phyloP scores from a whole-genome alignment of 2,113 vertebrate species.

The Orycteropus afer region DNA sequence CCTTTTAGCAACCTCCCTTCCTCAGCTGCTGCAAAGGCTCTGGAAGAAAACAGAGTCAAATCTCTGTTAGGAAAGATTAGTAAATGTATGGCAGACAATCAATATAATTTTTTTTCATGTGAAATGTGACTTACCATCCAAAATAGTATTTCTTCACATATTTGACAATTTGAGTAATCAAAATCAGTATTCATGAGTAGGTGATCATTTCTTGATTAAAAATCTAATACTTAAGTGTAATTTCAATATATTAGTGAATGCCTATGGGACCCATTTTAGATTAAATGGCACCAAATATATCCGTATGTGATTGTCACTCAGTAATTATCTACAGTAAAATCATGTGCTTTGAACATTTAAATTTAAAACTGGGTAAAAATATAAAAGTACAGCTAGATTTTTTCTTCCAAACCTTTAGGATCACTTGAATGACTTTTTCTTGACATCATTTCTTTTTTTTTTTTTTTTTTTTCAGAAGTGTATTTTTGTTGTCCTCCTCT shows the following conservation, averaged over 20 bases:
- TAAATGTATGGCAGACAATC: neutral
- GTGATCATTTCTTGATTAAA: slow-evolving; percentile 69
- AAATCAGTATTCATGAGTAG: slow-evolving; percentile 47
- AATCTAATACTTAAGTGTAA: slow-evolving; percentile 47
- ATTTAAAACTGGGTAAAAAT: slow-evolving; percentile 43
- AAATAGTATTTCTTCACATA: slow-evolving; percentile 32
- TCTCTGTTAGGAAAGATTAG: neutral
- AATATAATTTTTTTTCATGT: neutral
- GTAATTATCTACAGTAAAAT: slow-evolving; percentile 58
- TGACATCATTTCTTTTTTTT: slow-evolving; percentile 17
- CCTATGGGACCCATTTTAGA: slow-evolving; percentile 18
- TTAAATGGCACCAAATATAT: slow-evolving; percentile 47
- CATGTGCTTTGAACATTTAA: slow-evolving; percentile 28
- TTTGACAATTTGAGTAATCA: slow-evolving; percentile 11
- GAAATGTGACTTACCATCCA: neutral
- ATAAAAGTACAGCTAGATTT: slow-evolving; percentile 16
- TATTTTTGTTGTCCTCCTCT: slow-evolving; percentile 54
- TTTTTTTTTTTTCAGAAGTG: no score
- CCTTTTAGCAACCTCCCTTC: neutral
- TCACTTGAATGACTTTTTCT: slow-evolving; percentile 44
- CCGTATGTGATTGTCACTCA: slow-evolving; percentile 57
- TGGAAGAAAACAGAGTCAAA: neutral
- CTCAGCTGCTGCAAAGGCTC: neutral
- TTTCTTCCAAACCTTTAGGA: slow-evolving; percentile 28
- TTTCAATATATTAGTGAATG: slow-evolving; percentile 44